Conservation (phyloP, 2,113 vertebrate species). For the Hypanus sabinus region DNA sequence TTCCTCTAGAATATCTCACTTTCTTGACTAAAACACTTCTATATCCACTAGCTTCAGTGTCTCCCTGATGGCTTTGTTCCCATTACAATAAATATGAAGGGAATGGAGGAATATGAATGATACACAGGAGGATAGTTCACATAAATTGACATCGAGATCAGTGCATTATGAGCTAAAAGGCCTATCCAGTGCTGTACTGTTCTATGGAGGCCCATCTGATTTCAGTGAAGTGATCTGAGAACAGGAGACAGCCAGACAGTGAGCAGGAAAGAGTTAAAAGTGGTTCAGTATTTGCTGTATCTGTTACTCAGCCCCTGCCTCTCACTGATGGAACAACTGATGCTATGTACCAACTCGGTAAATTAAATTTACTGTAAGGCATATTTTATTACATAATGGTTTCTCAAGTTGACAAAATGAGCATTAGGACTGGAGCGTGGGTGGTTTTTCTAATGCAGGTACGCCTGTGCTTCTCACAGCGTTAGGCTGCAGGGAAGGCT, state of each 20-base stretch:
- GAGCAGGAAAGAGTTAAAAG: not conserved
- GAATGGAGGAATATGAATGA: no score
- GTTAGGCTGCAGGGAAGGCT: not conserved
- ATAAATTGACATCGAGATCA: no score
- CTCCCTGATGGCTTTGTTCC: no score
- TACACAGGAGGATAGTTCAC: no score
- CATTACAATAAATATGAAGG: no score
- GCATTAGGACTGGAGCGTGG: constrained; percentile 8
- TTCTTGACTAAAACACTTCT: no score
- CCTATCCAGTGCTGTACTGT: no score
- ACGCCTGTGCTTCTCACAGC: constrained; percentile 4
- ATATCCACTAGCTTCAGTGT: no score
- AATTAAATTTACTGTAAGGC: constrained; percentile 3
- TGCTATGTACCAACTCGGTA: not conserved
- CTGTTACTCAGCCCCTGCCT: not conserved
- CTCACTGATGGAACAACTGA: not conserved
- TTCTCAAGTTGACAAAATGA: constrained; percentile 10
- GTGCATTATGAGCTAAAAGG: no score
- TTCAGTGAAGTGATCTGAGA: no score
- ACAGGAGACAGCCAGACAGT: not conserved
- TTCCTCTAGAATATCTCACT: no score
- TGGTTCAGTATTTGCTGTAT: not conserved
- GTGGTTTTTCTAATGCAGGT: not conserved
- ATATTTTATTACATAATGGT: constrained; percentile 18
- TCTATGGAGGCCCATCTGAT: no score